Conservation (phyloP, 2,113 vertebrate species). For the Beaufortia kweichowensis region DNA sequence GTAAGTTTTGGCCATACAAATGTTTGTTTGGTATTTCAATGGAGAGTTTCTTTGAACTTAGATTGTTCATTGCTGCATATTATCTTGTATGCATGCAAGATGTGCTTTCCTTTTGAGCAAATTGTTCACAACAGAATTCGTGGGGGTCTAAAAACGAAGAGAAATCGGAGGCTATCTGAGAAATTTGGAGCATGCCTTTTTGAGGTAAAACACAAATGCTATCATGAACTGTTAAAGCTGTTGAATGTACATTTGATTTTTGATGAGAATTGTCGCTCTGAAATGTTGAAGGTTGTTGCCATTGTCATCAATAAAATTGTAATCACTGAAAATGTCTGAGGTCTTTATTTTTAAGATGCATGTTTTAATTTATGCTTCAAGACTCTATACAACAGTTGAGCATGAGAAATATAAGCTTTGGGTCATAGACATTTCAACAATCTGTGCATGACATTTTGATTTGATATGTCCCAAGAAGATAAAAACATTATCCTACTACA, state of each 20-base stretch:
- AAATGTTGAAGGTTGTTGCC: constrained; percentile 67
- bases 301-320: constrained; percentile 78
- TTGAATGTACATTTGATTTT: constrained; percentile 55
- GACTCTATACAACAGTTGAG: too few relatives aligned
- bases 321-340: constrained; percentile 51
- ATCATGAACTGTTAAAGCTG: constrained; percentile 67
- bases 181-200: constrained; percentile 89
- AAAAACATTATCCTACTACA: too few relatives aligned
- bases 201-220: constrained; percentile 80
- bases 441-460: too few relatives aligned
- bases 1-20: constrained; percentile 22
- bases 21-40: constrained; percentile 54
- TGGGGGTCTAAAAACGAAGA: constrained; percentile 88
- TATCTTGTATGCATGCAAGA: constrained; percentile 79
- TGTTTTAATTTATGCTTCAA: too few relatives aligned
- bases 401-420: too few relatives aligned
- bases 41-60: constrained; percentile 52
- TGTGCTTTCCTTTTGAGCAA: constrained; percentile 87
- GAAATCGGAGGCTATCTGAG: constrained; percentile 81
- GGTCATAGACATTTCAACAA: too few relatives aligned
- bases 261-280: constrained; percentile 50
- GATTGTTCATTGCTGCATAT: constrained; percentile 66
- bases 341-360: background rate
- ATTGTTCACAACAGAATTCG: constrained; percentile 88
- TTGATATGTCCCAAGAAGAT: too few relatives aligned